Base-by-base conservation (phyloP, 2,113 vertebrate species). In the Ictidomys tridecemlineatus region DNA sequence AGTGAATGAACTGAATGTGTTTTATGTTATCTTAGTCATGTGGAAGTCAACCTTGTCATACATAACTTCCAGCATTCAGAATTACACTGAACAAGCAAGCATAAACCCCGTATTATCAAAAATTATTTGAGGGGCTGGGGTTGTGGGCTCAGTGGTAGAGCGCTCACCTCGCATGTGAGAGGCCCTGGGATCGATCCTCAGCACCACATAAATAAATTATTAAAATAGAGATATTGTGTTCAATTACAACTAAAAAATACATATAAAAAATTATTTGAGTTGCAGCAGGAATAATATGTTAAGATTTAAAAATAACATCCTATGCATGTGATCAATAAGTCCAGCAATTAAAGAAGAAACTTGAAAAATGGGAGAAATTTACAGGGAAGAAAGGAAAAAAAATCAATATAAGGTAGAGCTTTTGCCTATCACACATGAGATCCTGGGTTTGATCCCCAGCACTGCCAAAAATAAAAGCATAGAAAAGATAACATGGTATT, bases 331-430 rank as follows among this genome's bases (percentile, higher is more conserved):
- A 88, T 91, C 63, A 93, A 37, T 92, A 89, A 85, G 30, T 89
- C 89, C 93, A 14, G 4, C 53, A 85, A 17, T 85, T 67, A 82
- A 93, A 91, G 51, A 72, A 94, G 26, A 89, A 95, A 96, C 28
- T 70, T n/a, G 65, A 18, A 85, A 79, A 92, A 53, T 87, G 18
- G 70, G 80, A 84, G 53, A 97, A 85, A 90, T 85, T 84, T 89
- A 0, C 12, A 79, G 34, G 34, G 14, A 94, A 78, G 10, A 45
- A 11, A 93, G 32, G 11, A 42, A 63, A 58, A 84, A 39, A 39
- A 63, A 80, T 63, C 22, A 82, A 39, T 63, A 17, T n/a, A 51
- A 42, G 34, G n/a, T 73, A 56, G 92, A 78, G 37, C 28, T 8
- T 51, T 83, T 61, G 32, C 48, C 18, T n/a, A 18, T 32, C 42